phyloP scores from a whole-genome alignment of 2,888 invertebrate genomes.

The Drosophila rellima region DNA sequence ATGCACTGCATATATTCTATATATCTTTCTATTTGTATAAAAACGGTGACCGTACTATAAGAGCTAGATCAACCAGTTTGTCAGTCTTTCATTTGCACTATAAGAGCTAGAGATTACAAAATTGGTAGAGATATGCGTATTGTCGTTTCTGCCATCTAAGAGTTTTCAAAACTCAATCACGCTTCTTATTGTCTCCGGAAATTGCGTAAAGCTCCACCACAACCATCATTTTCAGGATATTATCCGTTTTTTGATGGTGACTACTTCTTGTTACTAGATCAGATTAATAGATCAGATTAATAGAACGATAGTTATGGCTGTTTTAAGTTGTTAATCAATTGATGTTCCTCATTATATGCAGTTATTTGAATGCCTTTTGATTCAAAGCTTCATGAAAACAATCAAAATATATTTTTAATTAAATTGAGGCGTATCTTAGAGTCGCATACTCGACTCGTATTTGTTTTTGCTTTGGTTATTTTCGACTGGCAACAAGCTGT shows the following conservation, averaged over 20 bases:
- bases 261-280: background rate
- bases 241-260: background rate
- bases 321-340: background rate
- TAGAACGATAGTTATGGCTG: no score
- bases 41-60: no score
- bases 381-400: background rate
- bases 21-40: no score
- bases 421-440: background rate
- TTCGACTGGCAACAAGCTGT: conserved; percentile 61
- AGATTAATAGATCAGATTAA: background rate
- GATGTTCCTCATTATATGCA: background rate
- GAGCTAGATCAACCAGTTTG: no score
- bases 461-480: conserved; percentile 43
- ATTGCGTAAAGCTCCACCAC: no score
- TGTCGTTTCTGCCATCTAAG: no score
- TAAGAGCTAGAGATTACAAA: no score
- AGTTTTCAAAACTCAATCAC: no score
- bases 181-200: no score
- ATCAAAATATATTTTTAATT: conserved; percentile 15
- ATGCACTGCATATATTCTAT: background rate
- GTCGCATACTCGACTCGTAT: background rate
- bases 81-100: no score
- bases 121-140: no score
- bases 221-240: no score
- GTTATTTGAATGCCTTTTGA: background rate